Conservation (phyloP, 92 coral and sea anemone species). For the Siderastrea siderea region DNA sequence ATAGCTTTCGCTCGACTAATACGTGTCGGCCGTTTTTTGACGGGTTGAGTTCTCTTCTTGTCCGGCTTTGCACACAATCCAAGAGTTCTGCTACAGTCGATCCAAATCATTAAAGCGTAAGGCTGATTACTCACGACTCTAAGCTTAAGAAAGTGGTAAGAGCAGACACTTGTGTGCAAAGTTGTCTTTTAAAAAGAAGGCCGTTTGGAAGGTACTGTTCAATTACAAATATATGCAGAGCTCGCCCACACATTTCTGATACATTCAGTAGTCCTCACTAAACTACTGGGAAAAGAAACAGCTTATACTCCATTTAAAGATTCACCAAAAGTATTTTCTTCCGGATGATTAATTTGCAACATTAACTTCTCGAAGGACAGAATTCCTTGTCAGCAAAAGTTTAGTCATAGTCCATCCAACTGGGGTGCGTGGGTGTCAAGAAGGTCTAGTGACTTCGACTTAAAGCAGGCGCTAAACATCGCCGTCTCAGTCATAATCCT, state of each 20-base stretch:
- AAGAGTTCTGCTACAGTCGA: not conserved
- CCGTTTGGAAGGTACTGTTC: slow-evolving; percentile 29
- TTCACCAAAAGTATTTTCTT: not conserved
- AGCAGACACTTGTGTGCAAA: not conserved
- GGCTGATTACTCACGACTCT: not conserved
- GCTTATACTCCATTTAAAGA: not conserved
- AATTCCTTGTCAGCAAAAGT: not conserved
- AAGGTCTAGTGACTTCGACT: slow-evolving; percentile 27
- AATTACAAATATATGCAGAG: slow-evolving; percentile 12
- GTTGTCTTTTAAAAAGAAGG: not conserved
- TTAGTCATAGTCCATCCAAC: slow-evolving; percentile 23
- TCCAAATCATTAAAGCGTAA: not conserved
- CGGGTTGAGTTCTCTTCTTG: not conserved
- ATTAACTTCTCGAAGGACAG: not conserved
- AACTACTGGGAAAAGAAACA: not conserved
- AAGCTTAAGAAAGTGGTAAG: not conserved
- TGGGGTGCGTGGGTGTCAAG: slow-evolving; percentile 51
- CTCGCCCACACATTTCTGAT: slow-evolving; percentile 44
- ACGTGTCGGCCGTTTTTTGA: not conserved
- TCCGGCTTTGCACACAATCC: not conserved
- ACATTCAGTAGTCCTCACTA: not conserved
- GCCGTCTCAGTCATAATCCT: slow-evolving; percentile 7
- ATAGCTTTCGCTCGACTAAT: slow-evolving; percentile 13
- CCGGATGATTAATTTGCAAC: not conserved
- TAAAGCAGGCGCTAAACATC: slow-evolving; percentile 13